Percentiles rank a stretch among this genome's conserved stretches.
These are phyloP conservation scores for Sebastes taczanowskii DNA, from an alignment of 2,797 vertebrate genomes.

Conservation along the genomic window DNA sequence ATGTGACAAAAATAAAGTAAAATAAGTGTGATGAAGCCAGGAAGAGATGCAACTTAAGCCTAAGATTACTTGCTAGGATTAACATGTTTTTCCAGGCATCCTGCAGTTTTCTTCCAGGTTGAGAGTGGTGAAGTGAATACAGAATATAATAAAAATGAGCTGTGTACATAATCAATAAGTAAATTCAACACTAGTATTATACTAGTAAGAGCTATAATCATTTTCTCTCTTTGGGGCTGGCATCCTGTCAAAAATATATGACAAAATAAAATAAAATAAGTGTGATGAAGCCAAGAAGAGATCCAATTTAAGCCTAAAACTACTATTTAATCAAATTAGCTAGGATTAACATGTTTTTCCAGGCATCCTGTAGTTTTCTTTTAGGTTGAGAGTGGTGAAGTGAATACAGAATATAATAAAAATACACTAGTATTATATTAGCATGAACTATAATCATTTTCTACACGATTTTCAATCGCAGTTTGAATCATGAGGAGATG, in stretches of 20 bases:
- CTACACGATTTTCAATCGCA: no score
- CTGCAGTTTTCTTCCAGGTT: not conserved
- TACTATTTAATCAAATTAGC: not conserved
- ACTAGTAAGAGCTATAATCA: not conserved
- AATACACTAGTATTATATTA: not conserved
- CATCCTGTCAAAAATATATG: conserved; percentile 74
- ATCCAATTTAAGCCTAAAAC: not conserved
- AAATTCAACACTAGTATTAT: not conserved
- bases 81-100: not conserved
- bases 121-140: not conserved
- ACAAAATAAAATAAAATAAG: not conserved
- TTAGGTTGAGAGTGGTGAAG: not conserved
- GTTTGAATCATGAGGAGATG: no score
- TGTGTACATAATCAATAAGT: no score
- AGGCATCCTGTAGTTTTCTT: not conserved
- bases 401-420: not conserved
- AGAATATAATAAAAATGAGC: not conserved
- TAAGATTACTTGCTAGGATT: not conserved
- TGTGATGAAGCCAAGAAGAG: not conserved
- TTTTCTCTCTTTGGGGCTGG: conserved; percentile 50
- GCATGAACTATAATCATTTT: not conserved
- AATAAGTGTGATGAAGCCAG: not conserved
- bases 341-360: not conserved
- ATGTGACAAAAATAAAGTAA: not conserved
- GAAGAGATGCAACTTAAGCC: not conserved